phyloP scores from a whole-genome alignment of 2,113 vertebrate species.

The Ochotona princeps region DNA sequence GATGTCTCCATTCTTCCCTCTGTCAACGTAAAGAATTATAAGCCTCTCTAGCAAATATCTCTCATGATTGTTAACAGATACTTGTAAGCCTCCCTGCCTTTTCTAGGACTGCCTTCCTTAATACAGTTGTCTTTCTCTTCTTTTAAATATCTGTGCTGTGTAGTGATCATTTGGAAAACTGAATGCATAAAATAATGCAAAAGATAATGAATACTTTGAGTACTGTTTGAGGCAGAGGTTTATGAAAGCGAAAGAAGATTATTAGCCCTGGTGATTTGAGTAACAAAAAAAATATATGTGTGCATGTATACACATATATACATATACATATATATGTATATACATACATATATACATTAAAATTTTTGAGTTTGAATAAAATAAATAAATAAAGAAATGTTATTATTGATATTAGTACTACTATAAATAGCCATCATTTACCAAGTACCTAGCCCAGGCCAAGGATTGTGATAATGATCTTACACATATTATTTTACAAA shows the following conservation, averaged over 20 bases:
- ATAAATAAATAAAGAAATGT: background rate
- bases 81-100: background rate
- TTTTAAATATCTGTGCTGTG: background rate
- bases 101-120: constrained; percentile 3
- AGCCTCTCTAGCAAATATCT: background rate
- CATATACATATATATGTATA: no score
- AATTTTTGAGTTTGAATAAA: constrained; percentile 14
- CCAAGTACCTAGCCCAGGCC: background rate
- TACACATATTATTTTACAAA: background rate
- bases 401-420: constrained; percentile 8
- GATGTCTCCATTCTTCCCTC: background rate
- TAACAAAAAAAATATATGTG: no score
- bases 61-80: background rate
- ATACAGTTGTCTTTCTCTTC: background rate
- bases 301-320: no score
- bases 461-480: background rate
- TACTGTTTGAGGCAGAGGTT: background rate
- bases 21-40: constrained; percentile 20
- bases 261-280: background rate
- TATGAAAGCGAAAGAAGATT: background rate
- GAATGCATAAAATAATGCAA: background rate
- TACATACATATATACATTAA: background rate
- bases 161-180: background rate
- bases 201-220: background rate
- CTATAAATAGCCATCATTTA: background rate